Percentiles rank a stretch among this genome's conserved stretches.
phyloP scores from a whole-genome alignment of 2,113 vertebrate species.

The Suricata suricatta region DNA sequence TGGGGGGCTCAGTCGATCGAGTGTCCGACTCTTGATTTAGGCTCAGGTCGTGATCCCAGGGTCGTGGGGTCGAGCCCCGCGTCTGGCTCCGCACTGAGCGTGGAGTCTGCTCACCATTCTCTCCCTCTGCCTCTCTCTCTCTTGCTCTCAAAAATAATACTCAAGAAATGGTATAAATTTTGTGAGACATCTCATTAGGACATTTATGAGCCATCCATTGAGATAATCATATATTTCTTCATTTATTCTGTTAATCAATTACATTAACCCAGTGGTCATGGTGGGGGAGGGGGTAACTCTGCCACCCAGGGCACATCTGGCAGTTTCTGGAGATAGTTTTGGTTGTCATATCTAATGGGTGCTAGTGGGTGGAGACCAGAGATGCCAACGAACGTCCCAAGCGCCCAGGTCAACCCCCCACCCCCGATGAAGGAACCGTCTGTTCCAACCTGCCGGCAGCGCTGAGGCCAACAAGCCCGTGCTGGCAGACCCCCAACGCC shows the following conservation, averaged over 20 bases:
- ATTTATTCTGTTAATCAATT: not conserved
- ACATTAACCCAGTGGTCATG: too few relatives aligned
- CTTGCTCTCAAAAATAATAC: not conserved
- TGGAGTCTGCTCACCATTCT: too few relatives aligned
- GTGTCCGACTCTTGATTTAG: too few relatives aligned
- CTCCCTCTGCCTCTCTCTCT: too few relatives aligned
- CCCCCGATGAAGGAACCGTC: fast-evolving
- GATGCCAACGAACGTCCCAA: fast-evolving
- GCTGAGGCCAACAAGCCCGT: not conserved
- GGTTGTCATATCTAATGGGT: not conserved
- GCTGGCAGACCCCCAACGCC: fast-evolving
- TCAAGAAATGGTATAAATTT: fast-evolving
- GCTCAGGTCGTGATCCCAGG: too few relatives aligned
- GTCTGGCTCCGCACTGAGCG: too few relatives aligned
- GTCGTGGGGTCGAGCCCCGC: too few relatives aligned
- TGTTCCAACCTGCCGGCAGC: fast-evolving
- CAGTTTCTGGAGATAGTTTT: not conserved
- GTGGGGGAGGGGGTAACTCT: too few relatives aligned
- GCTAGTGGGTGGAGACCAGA: not conserved
- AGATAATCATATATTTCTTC: not conserved
- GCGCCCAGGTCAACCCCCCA: not conserved
- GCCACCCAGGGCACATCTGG: too few relatives aligned
- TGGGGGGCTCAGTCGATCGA: too few relatives aligned
- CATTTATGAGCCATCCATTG: not conserved
- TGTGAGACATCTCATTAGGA: not conserved